Evolutionary conservation across 2,113 vertebrate species (phyloP), one percentile per base, ranked within the genome.

Genomic region (Phoxinus phoxinus): DNA sequence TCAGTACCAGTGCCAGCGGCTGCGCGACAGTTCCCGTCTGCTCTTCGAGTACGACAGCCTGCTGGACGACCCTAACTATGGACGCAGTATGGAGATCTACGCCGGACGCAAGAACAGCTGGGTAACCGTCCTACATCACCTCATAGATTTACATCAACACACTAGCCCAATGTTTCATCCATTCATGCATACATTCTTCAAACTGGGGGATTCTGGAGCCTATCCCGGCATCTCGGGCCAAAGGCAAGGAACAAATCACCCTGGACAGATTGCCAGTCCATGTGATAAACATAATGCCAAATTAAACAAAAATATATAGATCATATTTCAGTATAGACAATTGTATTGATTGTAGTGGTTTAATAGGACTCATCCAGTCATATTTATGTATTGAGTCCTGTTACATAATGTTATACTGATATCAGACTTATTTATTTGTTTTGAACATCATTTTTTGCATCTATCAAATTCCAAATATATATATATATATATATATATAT

Each of bases 1-100:
- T 89, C 96, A 95, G 41, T 99, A 98, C 92, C 98, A 99, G 80
- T 99, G 97, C 91, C 95, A 96, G 89, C 95, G 97, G 75, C 96
- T 99, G 73, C 96, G 94, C 0, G 97, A 99, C 86, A 99, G 97
- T 93, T 99, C 98, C 65, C 95, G 98, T 61, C 97, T 99, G 90
- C 97, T 99, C 91, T 99, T 99, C 75, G 98, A 99, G 86, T 99
- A 99, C 41, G 97, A 98, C 89, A 99, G 98, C 46, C 94, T 99
- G 85, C 96, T 98, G 84, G 97, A 98, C 90, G 97, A 99, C 88
- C 97, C 97, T 0, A 95, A 95, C 77, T 99, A 97, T 53, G 95
- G 97, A 78, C 96, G 95, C 87, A 98, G 96, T 93, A 97, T 99
- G 96, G 98, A 99, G 93, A 95, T 99, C 86, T 99, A 98, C 80